These are phyloP conservation scores for Spialia ferax DNA, from an alignment of 2,888 invertebrate species.

Conservation along the genomic window DNA sequence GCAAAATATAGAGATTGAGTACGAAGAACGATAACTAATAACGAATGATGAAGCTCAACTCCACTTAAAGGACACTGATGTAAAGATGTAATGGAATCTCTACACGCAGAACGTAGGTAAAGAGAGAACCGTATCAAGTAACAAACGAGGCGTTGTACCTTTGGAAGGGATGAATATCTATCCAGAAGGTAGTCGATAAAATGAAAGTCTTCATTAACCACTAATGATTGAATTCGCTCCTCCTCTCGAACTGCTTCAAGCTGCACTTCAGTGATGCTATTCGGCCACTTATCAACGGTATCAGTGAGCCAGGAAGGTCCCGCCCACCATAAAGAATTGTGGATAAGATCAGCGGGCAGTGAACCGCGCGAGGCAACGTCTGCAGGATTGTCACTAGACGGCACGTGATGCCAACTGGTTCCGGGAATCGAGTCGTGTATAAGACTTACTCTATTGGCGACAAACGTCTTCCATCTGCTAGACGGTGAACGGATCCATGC, in stretches of 20 bases:
- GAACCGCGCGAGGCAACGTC: background rate
- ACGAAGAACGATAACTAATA: conserved; percentile 7
- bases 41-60: conserved; percentile 1
- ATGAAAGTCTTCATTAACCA: background rate
- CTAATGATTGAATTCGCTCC: conserved; percentile 1
- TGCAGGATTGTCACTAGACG: conserved; percentile 4
- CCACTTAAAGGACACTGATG: background rate
- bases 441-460: background rate
- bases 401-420: background rate
- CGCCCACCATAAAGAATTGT: conserved; percentile 1
- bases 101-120: background rate
- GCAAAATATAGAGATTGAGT: background rate
- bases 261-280: background rate
- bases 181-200: background rate
- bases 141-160: background rate
- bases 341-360: background rate
- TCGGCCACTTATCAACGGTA: background rate
- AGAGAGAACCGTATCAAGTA: background rate
- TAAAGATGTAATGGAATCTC: background rate
- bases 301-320: background rate
- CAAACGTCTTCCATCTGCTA: conserved; percentile 4
- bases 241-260: background rate
- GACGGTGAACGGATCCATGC: background rate
- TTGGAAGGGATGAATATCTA: background rate
- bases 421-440: background rate